These are phyloP conservation scores for Machimus rusticus DNA, from an alignment of 2,888 invertebrate genomes.

Conservation along the genomic window DNA sequence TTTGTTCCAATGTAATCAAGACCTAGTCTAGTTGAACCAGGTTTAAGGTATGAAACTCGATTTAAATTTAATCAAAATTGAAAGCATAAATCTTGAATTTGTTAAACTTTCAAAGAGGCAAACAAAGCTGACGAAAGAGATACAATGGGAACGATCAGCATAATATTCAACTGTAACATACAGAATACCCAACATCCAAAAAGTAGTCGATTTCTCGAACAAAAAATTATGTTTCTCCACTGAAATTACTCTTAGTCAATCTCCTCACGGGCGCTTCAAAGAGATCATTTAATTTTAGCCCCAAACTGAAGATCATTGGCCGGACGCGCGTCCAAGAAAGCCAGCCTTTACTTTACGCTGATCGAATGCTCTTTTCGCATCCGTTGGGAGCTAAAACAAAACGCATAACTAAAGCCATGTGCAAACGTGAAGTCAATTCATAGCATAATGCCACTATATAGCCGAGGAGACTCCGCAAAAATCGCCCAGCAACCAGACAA, in stretches of 20 bases:
- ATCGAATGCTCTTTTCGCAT: slow-evolving; percentile 4
- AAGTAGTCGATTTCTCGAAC: neutral
- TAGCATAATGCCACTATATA: neutral
- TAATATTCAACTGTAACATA: neutral
- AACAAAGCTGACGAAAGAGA: neutral
- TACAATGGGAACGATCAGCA: neutral
- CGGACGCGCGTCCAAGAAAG: neutral
- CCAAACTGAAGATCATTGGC: neutral
- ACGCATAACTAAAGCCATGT: slow-evolving; percentile 27
- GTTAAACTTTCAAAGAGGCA: neutral
- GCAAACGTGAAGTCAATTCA: neutral
- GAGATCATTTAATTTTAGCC: neutral
- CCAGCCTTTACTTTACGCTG: neutral
- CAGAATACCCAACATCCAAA: neutral
- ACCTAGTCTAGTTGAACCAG: neutral
- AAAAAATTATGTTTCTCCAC: neutral
- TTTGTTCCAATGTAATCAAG: neutral
- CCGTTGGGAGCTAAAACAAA: slow-evolving; percentile 6
- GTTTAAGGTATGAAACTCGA: neutral
- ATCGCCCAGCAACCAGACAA: slow-evolving; percentile 21
- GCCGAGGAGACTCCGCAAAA: neutral
- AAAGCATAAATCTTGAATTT: neutral
- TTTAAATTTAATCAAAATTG: neutral
- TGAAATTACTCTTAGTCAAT: neutral
- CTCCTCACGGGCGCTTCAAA: neutral